A percentile compares a stretch with the other conserved stretches of the same genome.
Evolutionary conservation across 2,113 vertebrate genomes (phyloP).

Genomic region (Acinonyx jubatus): DNA sequence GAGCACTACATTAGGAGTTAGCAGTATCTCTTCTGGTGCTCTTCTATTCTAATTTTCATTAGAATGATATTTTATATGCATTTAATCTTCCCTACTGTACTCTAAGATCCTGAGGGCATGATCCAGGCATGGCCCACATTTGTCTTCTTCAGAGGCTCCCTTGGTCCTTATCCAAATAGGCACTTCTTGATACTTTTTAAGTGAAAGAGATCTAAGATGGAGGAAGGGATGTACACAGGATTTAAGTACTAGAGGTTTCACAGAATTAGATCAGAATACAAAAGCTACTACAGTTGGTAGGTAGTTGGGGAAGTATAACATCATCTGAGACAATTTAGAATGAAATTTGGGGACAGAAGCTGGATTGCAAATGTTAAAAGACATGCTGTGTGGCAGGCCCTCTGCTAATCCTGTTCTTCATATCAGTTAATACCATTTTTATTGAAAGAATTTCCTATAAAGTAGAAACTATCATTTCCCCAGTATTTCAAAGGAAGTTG

Average conservation of each 20-base stretch:
- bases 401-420: background rate
- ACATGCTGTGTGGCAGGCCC: background rate
- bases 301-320: background rate
- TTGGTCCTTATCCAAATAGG: background rate
- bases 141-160: background rate
- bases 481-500: background rate
- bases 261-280: background rate
- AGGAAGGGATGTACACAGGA: background rate
- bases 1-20: background rate
- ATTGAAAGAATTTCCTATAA: background rate
- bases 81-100: background rate
- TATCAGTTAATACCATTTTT: background rate
- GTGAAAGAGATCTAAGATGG: background rate
- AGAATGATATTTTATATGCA: constrained; percentile 6
- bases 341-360: background rate
- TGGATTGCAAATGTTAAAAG: background rate
- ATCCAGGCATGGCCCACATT: background rate
- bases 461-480: background rate
- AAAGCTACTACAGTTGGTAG: background rate
- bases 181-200: background rate
- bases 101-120: background rate
- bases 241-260: background rate
- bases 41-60: constrained; percentile 33
- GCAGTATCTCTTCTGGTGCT: background rate
- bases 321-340: background rate